A percentile compares a stretch with the other conserved stretches of the same genome.
These are phyloP conservation scores for Geophilus truncorum DNA, from an alignment of 2,888 invertebrate genomes.

Conservation along the genomic window DNA sequence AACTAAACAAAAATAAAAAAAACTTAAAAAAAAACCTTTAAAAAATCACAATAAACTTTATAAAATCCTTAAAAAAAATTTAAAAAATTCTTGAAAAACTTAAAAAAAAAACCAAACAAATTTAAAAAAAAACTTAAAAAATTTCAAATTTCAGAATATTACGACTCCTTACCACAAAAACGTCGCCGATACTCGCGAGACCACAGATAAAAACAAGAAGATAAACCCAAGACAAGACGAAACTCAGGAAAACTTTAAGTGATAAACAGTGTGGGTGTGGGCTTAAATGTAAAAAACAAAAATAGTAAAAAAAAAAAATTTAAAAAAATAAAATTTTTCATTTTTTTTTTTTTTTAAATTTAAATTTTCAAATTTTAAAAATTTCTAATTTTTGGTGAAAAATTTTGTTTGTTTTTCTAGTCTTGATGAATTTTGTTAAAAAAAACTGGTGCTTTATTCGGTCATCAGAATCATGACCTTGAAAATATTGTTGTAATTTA, in stretches of 20 bases:
- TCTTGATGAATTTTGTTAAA: neutral
- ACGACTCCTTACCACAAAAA: constrained; percentile 37
- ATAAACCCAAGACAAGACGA: neutral
- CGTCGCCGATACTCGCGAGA: constrained; percentile 36
- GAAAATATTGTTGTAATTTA: neutral
- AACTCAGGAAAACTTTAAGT: constrained; percentile 10
- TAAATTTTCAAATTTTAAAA: neutral
- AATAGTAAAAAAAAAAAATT: neutral
- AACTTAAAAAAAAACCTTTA: neutral
- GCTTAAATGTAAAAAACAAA: neutral
- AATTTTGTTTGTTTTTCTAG: neutral
- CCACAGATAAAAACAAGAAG: constrained; percentile 33
- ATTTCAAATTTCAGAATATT: constrained; percentile 30
- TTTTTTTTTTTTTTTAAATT: neutral
- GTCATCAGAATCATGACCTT: too few relatives aligned
- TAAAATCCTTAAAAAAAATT: too few relatives aligned
- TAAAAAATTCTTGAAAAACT: too few relatives aligned
- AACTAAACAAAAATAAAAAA: neutral
- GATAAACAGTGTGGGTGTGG: neutral
- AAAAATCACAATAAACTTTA: neutral
- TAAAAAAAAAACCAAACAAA: too few relatives aligned
- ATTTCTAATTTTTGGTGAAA: neutral
- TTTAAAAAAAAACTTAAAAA: too few relatives aligned
- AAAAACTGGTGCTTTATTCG: neutral
- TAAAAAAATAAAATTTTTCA: too few relatives aligned